phyloP scores from a whole-genome alignment of 2,797 vertebrate genomes.

The Pangasius macronema region DNA sequence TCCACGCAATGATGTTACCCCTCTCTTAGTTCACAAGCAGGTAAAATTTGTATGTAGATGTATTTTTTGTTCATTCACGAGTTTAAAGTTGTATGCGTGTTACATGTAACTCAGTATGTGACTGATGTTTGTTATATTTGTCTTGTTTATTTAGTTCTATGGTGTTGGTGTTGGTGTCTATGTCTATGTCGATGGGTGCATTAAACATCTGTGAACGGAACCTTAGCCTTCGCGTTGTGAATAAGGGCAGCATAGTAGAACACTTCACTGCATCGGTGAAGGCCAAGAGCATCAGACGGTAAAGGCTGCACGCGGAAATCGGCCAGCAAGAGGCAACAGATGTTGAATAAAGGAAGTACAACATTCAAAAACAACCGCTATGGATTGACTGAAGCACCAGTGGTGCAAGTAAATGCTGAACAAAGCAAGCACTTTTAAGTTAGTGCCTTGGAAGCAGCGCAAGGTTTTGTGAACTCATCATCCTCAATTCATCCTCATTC shows the following conservation, averaged over 20 bases:
- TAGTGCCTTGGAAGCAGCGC: neutral
- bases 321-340: neutral
- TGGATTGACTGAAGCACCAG: conserved; percentile 13
- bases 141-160: too few species aligned
- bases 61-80: too few species aligned
- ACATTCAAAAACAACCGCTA: neutral
- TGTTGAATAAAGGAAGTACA: neutral
- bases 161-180: too few species aligned
- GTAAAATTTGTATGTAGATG: too few species aligned
- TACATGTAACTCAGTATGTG: neutral
- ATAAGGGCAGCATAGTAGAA: neutral
- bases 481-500: neutral
- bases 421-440: conserved; percentile 28
- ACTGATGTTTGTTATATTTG: too few species aligned
- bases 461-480: neutral
- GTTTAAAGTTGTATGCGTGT: too few species aligned
- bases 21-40: too few species aligned
- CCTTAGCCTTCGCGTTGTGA: too few species aligned
- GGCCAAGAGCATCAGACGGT: neutral
- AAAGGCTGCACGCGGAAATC: neutral
- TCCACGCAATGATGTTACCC: too few species aligned
- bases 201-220: too few species aligned
- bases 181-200: too few species aligned
- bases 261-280: conserved; percentile 22
- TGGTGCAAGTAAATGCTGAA: conserved; percentile 6